Evolutionary conservation across 1,140 invertebrate genomes (phyloP), one percentile per base, ranked within the genome.

Genomic region (Ceratina calcarata): DNA sequence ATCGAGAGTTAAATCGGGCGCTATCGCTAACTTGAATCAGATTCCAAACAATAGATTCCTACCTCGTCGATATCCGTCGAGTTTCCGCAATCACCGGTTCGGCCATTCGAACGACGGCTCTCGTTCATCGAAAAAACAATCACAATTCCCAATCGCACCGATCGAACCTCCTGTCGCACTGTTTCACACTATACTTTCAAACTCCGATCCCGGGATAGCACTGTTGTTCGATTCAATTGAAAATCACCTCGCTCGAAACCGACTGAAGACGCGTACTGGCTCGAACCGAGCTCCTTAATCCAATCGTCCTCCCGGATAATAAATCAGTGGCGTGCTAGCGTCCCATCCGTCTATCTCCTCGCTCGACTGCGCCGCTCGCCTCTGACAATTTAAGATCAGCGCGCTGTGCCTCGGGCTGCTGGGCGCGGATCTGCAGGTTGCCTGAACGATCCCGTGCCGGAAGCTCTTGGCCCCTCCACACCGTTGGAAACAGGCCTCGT

Each of bases 351-450:
- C 90, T 22, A 92, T 89, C 24, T 91, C 88, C 32, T 93, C 92
- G 37, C 90, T 93, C 3, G 90, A 92, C 61, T 93, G 91, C 0
- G 88, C 86, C 55, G 85, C 86, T 74, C 91, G 88, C 22, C 87
- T 83, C 32, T 91, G 83, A 10, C 80, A 51, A 55, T 91, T 88
- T 0, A 90, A 66, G 8, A 89, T 58, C 20, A 64, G 69, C 8
- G 79, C 83, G 66, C 90, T 89, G 57, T 90, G 89, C 18, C 87
- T 88, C 0, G 94, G 94, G 79, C 94, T 94, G 67, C 88, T 91
- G 0, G 94, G 94, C 2, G 93, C 93, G 0, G 94, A 94, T 65
- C 90, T 88, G 45, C 89, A 91, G 15, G 74, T 64, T 79, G 89
- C 71, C 84, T 84, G 80, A 1, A 86, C 37, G 69, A 86, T 57